Evolutionary conservation across 2,888 invertebrate genomes (phyloP).

Genomic region (Margaritifera margaritifera): DNA sequence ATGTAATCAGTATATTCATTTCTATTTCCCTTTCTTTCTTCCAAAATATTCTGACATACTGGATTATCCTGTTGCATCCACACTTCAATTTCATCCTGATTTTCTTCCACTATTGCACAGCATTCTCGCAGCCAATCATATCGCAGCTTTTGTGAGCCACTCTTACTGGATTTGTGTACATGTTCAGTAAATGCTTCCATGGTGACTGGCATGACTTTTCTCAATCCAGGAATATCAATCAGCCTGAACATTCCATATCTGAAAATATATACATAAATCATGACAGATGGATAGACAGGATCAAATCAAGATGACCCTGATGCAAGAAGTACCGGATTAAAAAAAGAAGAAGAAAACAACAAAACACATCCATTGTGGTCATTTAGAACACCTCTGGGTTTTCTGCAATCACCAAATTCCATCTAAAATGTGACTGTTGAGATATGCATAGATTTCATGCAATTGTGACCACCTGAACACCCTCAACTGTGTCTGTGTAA

Average conservation of each 20-base stretch:
- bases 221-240: constrained; percentile 78
- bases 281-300: background rate
- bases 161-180: constrained; percentile 55
- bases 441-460: no score
- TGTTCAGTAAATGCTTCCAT: constrained; percentile 63
- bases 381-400: no score
- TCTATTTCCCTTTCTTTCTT: no score
- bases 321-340: background rate
- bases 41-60: constrained; percentile 27
- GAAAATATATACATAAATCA: constrained; percentile 8
- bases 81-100: constrained; percentile 76
- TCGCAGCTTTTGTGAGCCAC: constrained; percentile 50
- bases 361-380: no score
- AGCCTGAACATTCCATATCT: constrained; percentile 78
- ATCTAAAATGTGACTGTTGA: no score
- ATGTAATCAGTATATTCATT: no score
- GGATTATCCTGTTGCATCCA: constrained; percentile 85
- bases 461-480: no score
- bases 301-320: background rate
- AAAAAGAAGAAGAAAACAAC: no score
- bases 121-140: constrained; percentile 67
- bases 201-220: constrained; percentile 73
- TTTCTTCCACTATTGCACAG: constrained; percentile 59
- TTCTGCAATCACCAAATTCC: no score
- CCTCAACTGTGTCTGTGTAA: no score